phyloP scores from a whole-genome alignment of 2,113 vertebrate genomes.

The Nothoprocta pentlandii region DNA sequence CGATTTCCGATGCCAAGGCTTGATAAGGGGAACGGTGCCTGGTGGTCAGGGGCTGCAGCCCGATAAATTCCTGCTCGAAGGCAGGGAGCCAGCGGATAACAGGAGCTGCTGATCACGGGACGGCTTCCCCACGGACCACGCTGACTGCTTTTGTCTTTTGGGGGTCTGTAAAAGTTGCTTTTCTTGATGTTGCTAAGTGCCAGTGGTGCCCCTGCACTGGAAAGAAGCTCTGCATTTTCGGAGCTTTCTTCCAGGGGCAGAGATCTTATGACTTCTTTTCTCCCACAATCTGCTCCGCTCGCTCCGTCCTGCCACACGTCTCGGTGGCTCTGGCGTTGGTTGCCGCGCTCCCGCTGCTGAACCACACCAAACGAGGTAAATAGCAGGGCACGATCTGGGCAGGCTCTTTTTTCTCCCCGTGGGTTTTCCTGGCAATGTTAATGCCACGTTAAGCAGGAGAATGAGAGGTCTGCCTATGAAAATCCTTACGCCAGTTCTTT shows the following conservation, averaged over 20 bases:
- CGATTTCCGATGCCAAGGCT: not conserved
- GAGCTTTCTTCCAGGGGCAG: not conserved
- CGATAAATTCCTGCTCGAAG: not conserved
- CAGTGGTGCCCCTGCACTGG: not conserved
- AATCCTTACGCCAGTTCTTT: not conserved
- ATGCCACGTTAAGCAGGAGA: not conserved
- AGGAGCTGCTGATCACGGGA: not conserved
- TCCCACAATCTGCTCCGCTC: not conserved
- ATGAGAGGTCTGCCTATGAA: not conserved
- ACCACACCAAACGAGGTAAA: not conserved
- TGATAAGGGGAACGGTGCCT: not conserved
- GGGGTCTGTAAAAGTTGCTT: not conserved
- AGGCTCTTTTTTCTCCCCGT: not conserved
- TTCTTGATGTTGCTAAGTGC: not conserved
- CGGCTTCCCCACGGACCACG: not conserved
- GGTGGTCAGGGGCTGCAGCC: not conserved
- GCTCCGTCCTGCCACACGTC: not conserved
- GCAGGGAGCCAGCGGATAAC: not conserved
- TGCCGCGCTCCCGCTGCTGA: not conserved
- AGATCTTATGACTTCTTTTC: not conserved
- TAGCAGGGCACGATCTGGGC: not conserved
- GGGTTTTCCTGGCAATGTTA: not conserved
- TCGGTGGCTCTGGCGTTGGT: not conserved
- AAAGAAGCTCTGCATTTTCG: not conserved
- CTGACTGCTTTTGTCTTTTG: not conserved